Evolutionary conservation across 2,888 invertebrate genomes (phyloP), one percentile per base, ranked within the genome.

Genomic region (Trichopoda pennipes): DNA sequence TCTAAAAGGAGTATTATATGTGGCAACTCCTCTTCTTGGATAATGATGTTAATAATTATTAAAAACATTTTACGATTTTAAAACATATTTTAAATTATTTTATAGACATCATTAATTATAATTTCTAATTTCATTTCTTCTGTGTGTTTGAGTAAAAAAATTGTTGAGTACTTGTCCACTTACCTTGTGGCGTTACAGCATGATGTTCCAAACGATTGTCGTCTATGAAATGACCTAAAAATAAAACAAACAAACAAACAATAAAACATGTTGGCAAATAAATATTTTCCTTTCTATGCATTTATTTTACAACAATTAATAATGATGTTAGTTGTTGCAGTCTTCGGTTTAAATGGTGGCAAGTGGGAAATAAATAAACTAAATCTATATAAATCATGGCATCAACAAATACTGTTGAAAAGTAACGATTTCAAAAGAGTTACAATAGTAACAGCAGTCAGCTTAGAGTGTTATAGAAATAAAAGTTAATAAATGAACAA

Each of bases 151-250:
- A 85, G 63, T 85, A 85, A 28, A 86, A 16, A 58, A 21, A n/a
- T n/a, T n/a, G n/a, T 35, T 21, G 28, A 28, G 28, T 21, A 1
- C 23, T n/a, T 12, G 21, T 53, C 56, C 4, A 87, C 79, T 88
- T 87, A 86, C 90, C 89, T 86, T 90, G 89, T 84, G 89, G 90
- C 63, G 88, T 85, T 38, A 88, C 87, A 53, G 88, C 87, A 86
- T 91, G 91, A 87, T 91, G 91, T 84, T 91, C 91, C 85, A 91
- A 86, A 61, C 91, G 90, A 85, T 90, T 91, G 86, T 91, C 91
- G 85, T 91, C 91, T 79, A 91, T 87, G 85, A 91, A 89, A 86
- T 91, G 91, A 86, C 91, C 91, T 91, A 69, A 69, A 84, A 83
- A 64, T 60, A 77, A 63, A 74, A 70, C 12, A 4, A n/a, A n/a